These are phyloP conservation scores for Halocynthia roretzi DNA, from an alignment of 23 tunicate species.

Conservation along the genomic window DNA sequence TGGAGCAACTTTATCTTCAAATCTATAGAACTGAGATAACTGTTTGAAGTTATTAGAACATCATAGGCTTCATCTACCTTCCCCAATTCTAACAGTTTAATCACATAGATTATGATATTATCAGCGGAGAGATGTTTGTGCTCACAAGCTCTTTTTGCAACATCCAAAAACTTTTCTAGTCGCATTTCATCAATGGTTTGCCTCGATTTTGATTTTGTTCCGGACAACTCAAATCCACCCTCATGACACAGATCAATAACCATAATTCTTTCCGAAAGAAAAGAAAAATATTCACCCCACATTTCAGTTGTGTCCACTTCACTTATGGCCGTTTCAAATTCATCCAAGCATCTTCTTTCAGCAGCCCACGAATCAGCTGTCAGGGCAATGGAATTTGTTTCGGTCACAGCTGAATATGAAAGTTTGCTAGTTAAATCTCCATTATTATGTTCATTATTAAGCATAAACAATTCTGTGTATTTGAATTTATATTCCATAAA, in stretches of 20 bases:
- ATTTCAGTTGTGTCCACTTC: constrained; percentile 44
- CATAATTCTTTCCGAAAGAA: not conserved
- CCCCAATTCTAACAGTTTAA: constrained; percentile 11
- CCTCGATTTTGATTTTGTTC: not conserved
- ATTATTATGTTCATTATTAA: no score
- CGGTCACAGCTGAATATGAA: no score
- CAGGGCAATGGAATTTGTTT: not conserved
- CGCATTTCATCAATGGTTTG: not conserved
- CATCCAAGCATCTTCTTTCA: constrained; percentile 34
- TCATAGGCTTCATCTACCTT: constrained; percentile 12
- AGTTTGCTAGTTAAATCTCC: no score
- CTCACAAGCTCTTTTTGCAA: constrained; percentile 28
- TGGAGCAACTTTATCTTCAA: no score
- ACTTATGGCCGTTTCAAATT: constrained; percentile 53
- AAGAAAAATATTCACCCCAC: constrained; percentile 64
- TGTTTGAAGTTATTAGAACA: not conserved
- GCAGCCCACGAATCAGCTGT: constrained; percentile 24
- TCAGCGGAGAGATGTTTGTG: constrained; percentile 12
- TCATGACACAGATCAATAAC: no score
- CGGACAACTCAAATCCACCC: no score
- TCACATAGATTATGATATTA: constrained; percentile 20
- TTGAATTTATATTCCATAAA: no score
- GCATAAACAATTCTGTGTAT: no score
- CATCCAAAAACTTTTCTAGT: not conserved
- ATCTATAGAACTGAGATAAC: no score